Evolutionary conservation across 1,140 invertebrate genomes (phyloP).

Genomic region (Leptopilina boulardi): DNA sequence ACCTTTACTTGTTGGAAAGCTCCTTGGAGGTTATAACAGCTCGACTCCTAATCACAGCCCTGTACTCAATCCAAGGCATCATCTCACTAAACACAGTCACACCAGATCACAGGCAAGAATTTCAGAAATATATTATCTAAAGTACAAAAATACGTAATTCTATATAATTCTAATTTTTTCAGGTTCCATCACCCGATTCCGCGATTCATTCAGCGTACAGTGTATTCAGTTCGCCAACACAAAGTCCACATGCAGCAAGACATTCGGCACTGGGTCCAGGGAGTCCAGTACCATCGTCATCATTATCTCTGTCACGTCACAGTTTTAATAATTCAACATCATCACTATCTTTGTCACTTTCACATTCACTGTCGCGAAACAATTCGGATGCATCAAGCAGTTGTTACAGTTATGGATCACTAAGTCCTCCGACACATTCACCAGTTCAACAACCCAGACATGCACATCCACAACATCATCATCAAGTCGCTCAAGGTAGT

Average conservation of each 20-base stretch:
- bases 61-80: slow-evolving; percentile 79
- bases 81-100: slow-evolving; percentile 73
- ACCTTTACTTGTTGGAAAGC: slow-evolving; percentile 79
- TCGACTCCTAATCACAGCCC: slow-evolving; percentile 82
- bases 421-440: slow-evolving; percentile 89
- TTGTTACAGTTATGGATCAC: slow-evolving; percentile 86
- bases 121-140: no score
- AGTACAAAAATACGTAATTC: neutral
- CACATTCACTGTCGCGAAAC: slow-evolving; percentile 89
- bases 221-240: slow-evolving; percentile 88
- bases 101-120: slow-evolving; percentile 69
- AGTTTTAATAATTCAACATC: slow-evolving; percentile 75
- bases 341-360: slow-evolving; percentile 78
- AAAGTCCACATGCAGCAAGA: slow-evolving; percentile 89
- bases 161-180: neutral
- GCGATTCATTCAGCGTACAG: slow-evolving; percentile 91
- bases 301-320: slow-evolving; percentile 71
- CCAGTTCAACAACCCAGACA: slow-evolving; percentile 82
- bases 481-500: slow-evolving; percentile 73
- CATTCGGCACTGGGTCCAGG: slow-evolving; percentile 79
- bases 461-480: slow-evolving; percentile 67
- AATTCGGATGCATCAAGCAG: slow-evolving; percentile 93
- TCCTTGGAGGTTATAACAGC: slow-evolving; percentile 80
- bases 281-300: slow-evolving; percentile 76
- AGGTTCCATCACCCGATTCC: slow-evolving; percentile 84